phyloP scores from a whole-genome alignment of 2,888 invertebrate species.

The Vesta saturnalis region DNA sequence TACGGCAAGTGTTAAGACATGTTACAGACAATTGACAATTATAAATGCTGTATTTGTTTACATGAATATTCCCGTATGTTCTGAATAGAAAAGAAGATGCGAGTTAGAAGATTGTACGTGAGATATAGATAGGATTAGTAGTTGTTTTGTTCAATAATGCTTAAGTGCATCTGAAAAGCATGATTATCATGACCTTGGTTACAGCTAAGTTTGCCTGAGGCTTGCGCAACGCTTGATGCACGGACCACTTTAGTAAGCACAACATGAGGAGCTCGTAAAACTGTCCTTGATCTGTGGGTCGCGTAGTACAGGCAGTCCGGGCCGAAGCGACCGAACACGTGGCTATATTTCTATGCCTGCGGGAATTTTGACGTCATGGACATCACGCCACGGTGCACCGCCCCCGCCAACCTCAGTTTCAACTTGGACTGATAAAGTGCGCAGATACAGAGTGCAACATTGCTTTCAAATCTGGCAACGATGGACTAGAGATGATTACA shows the following conservation, averaged over 20 bases:
- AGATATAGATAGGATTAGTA: constrained; percentile 22
- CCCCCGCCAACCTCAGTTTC: constrained; percentile 56
- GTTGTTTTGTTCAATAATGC: constrained; percentile 45
- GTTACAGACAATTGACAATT: constrained; percentile 10
- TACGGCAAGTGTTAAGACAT: constrained; percentile 4
- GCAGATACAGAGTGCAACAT: constrained; percentile 59
- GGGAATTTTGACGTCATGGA: constrained; percentile 58
- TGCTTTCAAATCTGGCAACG: constrained; percentile 58
- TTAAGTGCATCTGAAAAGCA: constrained; percentile 54
- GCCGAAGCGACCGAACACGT: constrained; percentile 58
- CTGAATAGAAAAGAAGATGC: constrained; percentile 10
- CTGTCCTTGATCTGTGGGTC: constrained; percentile 64
- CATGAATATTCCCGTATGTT: constrained; percentile 13
- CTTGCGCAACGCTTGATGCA: constrained; percentile 55
- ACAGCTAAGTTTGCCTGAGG: constrained; percentile 49
- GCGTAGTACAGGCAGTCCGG: constrained; percentile 60
- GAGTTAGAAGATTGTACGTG: constrained; percentile 8
- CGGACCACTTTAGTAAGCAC: constrained; percentile 50
- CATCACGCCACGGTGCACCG: constrained; percentile 58
- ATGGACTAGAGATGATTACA: constrained; percentile 59
- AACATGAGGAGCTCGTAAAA: constrained; percentile 63
- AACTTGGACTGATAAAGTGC: constrained; percentile 58
- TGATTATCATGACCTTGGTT: constrained; percentile 61
- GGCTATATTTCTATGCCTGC: constrained; percentile 51
- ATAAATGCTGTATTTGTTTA: constrained; percentile 10